Percentiles rank a stretch among this genome's conserved stretches.
These are phyloP conservation scores for Salarias fasciatus DNA, from an alignment of 2,797 vertebrate genomes.

Conservation along the genomic window DNA sequence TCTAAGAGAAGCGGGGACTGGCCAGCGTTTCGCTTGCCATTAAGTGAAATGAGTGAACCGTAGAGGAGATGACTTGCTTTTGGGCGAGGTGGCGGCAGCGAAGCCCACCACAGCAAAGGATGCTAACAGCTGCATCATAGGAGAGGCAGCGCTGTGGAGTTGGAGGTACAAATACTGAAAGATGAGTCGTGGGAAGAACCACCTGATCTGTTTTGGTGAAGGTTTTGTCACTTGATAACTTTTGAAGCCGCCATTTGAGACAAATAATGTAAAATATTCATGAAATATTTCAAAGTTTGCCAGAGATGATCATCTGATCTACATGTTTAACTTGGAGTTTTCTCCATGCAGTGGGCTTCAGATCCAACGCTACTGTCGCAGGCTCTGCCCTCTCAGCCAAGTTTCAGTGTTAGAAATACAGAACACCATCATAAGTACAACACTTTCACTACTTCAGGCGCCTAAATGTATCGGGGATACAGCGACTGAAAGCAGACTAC, in stretches of 20 bases:
- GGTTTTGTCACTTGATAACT: constrained; percentile 6
- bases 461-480: neutral
- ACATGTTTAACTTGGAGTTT: too few relatives aligned
- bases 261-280: too few relatives aligned
- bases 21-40: constrained; percentile 51
- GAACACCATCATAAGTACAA: neutral
- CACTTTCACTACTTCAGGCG: neutral
- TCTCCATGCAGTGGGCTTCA: too few relatives aligned
- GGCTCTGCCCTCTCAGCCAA: too few relatives aligned
- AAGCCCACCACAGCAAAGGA: too few relatives aligned
- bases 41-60: constrained; percentile 51
- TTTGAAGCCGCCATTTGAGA: too few relatives aligned
- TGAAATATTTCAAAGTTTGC: too few relatives aligned
- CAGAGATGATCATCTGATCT: too few relatives aligned
- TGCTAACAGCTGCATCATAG: constrained; percentile 2
- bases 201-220: constrained; percentile 3
- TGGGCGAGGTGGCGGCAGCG: constrained; percentile 25
- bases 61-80: constrained; percentile 40
- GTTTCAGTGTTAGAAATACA: neutral
- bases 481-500: neutral
- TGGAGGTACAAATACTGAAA: constrained; percentile 17
- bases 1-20: constrained; percentile 31
- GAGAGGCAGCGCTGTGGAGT: constrained; percentile 6
- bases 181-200: constrained; percentile 1
- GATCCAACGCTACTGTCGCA: too few relatives aligned